Evolutionary conservation across 2,797 vertebrate species (phyloP), one percentile per base, ranked within the genome.

Genomic region (Pipistrellus kuhlii): DNA sequence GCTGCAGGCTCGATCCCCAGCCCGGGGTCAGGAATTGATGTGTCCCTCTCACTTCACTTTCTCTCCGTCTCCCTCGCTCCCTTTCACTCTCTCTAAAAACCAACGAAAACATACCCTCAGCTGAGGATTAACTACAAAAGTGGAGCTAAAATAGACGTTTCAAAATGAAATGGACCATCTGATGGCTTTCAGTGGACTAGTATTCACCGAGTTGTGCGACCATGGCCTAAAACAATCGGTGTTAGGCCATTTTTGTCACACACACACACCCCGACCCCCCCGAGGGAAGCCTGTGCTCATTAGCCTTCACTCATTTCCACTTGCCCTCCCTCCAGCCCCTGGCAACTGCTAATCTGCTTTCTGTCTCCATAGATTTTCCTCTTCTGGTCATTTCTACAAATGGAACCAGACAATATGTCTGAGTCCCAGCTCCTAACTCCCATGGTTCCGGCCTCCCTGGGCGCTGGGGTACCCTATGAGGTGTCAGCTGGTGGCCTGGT

Each of bases 321-420:
- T 68, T 55, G 17, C 23, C 21, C 10, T 48, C 12, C 35, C 30
- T 25, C 8, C 72, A 48, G 72, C 41, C 46, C 35, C 82, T 44
- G 30, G 21, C 0, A 38, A 68, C 41, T 23, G 64, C 6, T 51
- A 13, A 38, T 69, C 57, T 55, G 75, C 32, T 88, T 77, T 91
- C 62, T 83, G 64, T 30, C 57, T 90, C 91, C 84, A 5, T 9
- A 68, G 85, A 85, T 55, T 66, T 88, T 55, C 69, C 78, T 55
- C 2, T 66, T 96, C 38, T 85, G 73, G 64, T 53, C 46, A 83
- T 71, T 83, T 78, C 53, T 53, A 32, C 62, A 51, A 62, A 57
- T 17, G 2, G 66, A 85, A 55, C 48, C 51, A 73, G 59, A 57
- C 4, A 21, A 32, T 18, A 64, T 20, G 32, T n/a, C 51, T 55